These are phyloP conservation scores for Callipepla squamata DNA, from an alignment of 2,113 vertebrate genomes.

Conservation along the genomic window DNA sequence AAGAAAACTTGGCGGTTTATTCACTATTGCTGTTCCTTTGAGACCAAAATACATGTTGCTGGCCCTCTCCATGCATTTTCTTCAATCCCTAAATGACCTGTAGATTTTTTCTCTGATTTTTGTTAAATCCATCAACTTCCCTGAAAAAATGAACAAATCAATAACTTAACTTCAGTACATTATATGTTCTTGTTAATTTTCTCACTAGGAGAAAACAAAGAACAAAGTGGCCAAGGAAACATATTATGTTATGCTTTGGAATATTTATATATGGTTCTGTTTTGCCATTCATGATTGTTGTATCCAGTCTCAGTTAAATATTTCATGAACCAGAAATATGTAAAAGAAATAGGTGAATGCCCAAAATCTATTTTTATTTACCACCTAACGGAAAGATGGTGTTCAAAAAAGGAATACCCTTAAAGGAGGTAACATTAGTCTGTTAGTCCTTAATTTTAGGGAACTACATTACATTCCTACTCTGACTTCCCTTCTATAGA, in stretches of 20 bases:
- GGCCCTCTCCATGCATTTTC: not conserved
- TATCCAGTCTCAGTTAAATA: not conserved
- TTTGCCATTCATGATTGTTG: conserved; percentile 1
- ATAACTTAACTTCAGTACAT: not conserved
- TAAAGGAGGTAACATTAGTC: not conserved
- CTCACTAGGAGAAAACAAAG: not conserved
- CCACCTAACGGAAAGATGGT: not conserved
- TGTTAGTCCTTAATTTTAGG: not conserved
- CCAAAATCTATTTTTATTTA: conserved; percentile 4
- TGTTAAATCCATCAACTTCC: not conserved
- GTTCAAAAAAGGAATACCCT: not conserved
- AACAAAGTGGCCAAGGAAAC: not conserved
- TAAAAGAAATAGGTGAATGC: not conserved
- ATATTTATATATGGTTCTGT: not conserved
- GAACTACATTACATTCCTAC: not conserved
- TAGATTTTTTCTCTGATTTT: not conserved
- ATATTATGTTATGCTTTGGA: not conserved
- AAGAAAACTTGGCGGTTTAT: not conserved
- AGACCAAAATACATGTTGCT: conserved; percentile 14
- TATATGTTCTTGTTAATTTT: not conserved
- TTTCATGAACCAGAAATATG: not conserved
- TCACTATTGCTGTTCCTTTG: not conserved
- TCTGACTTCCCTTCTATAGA: not conserved
- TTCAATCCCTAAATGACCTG: not conserved
- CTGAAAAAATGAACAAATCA: not conserved